Evolutionary conservation across 1,140 invertebrate genomes (phyloP), one percentile per base, ranked within the genome.

Genomic region (Pseudomyrmex concolor): DNA sequence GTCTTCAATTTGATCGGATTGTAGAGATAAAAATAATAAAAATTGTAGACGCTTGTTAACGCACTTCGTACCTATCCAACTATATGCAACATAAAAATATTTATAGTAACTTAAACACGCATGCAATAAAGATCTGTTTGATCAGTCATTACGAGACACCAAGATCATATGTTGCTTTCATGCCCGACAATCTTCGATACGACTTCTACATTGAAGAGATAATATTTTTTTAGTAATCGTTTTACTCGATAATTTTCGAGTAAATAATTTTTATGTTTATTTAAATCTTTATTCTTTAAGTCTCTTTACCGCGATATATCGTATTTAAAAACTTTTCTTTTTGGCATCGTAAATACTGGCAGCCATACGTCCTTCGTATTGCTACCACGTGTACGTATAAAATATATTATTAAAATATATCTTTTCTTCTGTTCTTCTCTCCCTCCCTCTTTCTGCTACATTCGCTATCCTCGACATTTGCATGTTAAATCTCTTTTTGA

Each of bases 301-400:
- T 34, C 34, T 34, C 5, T 34, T 34, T 34, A 34, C 7, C 1
- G 17, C 9, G 70, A 54, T 50, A 19, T 50, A 48, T 17, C 8
- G 7, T 82, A 43, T 2, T 45, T 63, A 70, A 34, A 34, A 5
- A 7, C 71, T 71, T 43, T 15, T 72, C 54, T 68, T 51, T 45
- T 72, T 72, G 50, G 22, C 62, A 67, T 67, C 73, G 19, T 19
- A 67, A 34, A 9, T 64, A 50, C 63, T 85, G 68, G 76, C 67
- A 85, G 84, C 51, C 13, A 15, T 64, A 68, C 66, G 45, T 72
- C 51, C 60, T 87, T 60, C 85, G 19, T 84, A 78, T 54, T 45
- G 5, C 83, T 84, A 66, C 72, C 15, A 76, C 72, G 51, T 64
- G 63, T 76, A 87, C 43, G 86, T 87, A 87, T 82, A 72, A 86